phyloP scores from a whole-genome alignment of 1,140 invertebrate genomes.

The Apis florea region DNA sequence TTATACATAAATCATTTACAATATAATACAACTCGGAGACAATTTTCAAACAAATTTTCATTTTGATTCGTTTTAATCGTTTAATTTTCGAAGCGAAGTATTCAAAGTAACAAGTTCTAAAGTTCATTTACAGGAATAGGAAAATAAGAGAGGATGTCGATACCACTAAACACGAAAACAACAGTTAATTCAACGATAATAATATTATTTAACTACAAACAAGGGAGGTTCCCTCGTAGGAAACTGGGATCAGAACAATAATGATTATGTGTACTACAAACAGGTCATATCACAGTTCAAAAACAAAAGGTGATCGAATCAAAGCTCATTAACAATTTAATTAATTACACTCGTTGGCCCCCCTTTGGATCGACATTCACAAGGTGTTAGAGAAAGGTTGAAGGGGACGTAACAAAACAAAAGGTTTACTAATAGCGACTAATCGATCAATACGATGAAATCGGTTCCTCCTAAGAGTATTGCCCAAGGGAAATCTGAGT shows the following conservation, averaged over 20 bases:
- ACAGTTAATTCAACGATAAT: constrained; percentile 51
- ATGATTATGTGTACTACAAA: constrained; percentile 43
- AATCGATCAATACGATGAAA: constrained; percentile 29
- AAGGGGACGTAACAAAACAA: constrained; percentile 1
- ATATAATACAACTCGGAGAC: background rate
- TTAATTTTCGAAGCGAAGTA: background rate
- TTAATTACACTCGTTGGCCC: constrained; percentile 22
- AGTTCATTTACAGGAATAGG: background rate
- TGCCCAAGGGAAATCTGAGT: constrained; percentile 27
- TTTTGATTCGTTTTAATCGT: background rate
- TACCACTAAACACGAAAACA: constrained; percentile 51
- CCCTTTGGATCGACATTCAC: constrained; percentile 9
- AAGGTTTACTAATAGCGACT: constrained; percentile 11
- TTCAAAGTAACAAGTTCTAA: background rate
- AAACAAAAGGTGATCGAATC: constrained; percentile 27
- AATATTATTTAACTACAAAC: constrained; percentile 56
- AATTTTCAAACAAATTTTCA: background rate
- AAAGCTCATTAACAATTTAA: constrained; percentile 37
- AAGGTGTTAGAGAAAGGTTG: background rate
- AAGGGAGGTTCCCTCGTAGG: constrained; percentile 9
- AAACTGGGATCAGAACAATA: constrained; percentile 41
- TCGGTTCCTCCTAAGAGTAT: constrained; percentile 27
- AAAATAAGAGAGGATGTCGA: background rate
- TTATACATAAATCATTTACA: background rate
- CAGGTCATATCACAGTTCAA: constrained; percentile 15